Evolutionary conservation across 2,113 vertebrate genomes (phyloP).

Genomic region (Phyllostomus discolor): DNA sequence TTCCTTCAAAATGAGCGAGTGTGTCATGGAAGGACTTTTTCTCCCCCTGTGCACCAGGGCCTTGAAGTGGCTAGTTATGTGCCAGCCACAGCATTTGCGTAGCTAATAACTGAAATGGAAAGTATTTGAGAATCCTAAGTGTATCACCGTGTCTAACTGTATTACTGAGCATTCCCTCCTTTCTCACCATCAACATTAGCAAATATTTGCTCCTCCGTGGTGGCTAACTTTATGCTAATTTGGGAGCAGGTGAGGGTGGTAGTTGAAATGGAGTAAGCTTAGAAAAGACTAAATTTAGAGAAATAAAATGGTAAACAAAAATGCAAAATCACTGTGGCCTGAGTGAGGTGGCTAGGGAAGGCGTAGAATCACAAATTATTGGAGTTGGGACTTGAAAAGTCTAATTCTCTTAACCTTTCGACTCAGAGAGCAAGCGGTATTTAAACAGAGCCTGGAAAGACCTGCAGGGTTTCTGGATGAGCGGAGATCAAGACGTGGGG

Average conservation of each 20-base stretch:
- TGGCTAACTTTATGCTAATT: background rate
- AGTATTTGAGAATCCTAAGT: slow-evolving; percentile 20
- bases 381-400: background rate
- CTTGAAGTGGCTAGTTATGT: background rate
- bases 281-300: background rate
- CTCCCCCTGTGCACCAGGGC: background rate
- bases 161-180: background rate
- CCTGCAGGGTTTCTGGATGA: background rate
- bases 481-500: background rate
- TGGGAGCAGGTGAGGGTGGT: background rate
- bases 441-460: background rate
- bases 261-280: background rate
- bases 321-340: slow-evolving; percentile 20
- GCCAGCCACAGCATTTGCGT: background rate
- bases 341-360: background rate
- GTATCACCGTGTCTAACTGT: background rate
- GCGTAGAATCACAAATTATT: background rate
- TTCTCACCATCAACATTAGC: background rate
- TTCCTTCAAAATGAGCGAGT: background rate
- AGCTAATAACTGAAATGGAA: slow-evolving; percentile 22
- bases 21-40: background rate
- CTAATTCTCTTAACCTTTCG: background rate
- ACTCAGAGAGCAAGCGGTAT: slow-evolving; percentile 5
- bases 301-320: slow-evolving; percentile 9
- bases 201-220: slow-evolving; percentile 1